Conservation (phyloP, 2,888 invertebrate species). For the Tholera decimalis region DNA sequence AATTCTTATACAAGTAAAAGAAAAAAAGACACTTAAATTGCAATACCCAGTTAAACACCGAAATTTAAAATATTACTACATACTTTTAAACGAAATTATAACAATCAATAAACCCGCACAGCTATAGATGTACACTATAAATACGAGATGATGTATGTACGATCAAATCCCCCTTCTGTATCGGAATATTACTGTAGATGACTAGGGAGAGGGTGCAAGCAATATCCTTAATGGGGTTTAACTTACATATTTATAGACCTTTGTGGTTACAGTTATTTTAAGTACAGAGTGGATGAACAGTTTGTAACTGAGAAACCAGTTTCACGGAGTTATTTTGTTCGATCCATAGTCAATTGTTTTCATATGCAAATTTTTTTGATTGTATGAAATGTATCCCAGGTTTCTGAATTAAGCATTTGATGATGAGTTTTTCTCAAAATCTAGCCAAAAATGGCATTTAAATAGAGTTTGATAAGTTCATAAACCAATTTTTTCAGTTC, state of each 20-base stretch:
- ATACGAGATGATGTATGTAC: conserved; percentile 40
- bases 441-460: too few relatives aligned
- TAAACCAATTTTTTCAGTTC: neutral
- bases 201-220: conserved; percentile 56
- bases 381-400: too few relatives aligned
- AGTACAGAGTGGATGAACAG: conserved; percentile 15
- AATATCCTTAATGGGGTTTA: conserved; percentile 54
- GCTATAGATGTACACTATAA: conserved; percentile 40
- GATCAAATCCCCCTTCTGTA: conserved; percentile 45
- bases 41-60: neutral
- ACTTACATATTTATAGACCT: conserved; percentile 50
- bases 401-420: too few relatives aligned
- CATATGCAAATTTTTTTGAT: neutral
- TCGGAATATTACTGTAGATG: conserved; percentile 24
- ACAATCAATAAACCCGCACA: conserved; percentile 29
- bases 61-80: neutral
- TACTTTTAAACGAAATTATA: conserved; percentile 1
- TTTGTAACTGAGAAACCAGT: neutral
- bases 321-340: neutral
- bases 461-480: too few relatives aligned
- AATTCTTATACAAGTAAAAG: neutral
- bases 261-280: conserved; percentile 34
- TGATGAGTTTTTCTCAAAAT: too few relatives aligned
- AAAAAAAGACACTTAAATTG: accelerated
- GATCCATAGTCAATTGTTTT: neutral